Conservation (phyloP, 1,140 invertebrate species). For the Phortica variegata region DNA sequence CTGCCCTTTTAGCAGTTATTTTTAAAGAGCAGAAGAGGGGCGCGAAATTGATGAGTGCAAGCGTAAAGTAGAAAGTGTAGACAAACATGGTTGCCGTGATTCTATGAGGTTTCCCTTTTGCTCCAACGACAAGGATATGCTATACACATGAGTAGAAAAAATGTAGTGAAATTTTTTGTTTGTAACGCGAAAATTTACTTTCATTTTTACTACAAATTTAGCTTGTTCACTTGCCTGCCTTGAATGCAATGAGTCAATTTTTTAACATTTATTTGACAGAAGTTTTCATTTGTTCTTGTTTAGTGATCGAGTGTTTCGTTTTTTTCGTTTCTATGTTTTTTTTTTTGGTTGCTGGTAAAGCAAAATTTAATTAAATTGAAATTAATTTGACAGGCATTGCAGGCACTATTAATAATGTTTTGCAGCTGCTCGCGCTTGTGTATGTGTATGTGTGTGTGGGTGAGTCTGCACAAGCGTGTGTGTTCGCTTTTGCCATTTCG, state of each 20-base stretch:
- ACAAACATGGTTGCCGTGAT: background rate
- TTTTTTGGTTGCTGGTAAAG: background rate
- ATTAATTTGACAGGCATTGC: constrained; percentile 53
- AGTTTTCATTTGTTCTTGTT: constrained; percentile 48
- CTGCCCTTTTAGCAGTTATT: too few species aligned
- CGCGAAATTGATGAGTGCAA: constrained; percentile 30
- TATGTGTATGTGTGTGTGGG: constrained; percentile 5
- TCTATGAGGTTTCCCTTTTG: background rate
- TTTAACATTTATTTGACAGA: constrained; percentile 55
- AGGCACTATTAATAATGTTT: constrained; percentile 46
- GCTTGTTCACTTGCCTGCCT: background rate
- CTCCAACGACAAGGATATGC: background rate
- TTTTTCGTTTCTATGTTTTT: too few species aligned
- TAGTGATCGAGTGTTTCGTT: background rate
- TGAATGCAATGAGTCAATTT: constrained; percentile 46
- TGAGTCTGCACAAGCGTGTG: constrained; percentile 18
- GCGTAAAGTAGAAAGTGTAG: background rate
- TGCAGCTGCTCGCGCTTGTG: background rate
- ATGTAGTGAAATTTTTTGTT: background rate
- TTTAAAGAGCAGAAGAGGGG: background rate
- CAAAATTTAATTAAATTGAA: constrained; percentile 55
- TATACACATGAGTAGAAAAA: background rate
- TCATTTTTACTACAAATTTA: constrained; percentile 17
- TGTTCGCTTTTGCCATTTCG: background rate
- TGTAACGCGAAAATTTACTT: background rate